These are phyloP conservation scores for Galbula dea DNA, from an alignment of 2,113 vertebrate genomes.

Conservation along the genomic window DNA sequence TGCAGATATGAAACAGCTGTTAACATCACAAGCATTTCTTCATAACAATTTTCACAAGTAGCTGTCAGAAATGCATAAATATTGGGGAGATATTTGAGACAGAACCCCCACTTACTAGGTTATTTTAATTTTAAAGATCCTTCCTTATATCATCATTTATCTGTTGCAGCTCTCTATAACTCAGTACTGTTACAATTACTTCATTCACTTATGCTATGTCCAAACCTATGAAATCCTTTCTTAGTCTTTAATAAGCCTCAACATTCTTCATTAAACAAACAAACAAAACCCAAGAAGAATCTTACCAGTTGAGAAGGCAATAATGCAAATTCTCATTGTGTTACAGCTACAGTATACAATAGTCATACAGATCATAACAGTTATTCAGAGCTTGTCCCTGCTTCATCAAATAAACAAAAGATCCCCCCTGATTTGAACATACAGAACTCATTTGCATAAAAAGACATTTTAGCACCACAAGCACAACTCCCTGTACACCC, in stretches of 20 bases:
- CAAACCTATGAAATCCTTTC: not conserved
- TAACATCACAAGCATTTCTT: not conserved
- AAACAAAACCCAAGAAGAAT: not conserved
- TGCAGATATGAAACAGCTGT: not conserved
- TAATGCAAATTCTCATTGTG: not conserved
- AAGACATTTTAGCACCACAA: not conserved
- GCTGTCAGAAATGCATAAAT: not conserved
- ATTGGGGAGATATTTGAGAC: too few relatives aligned
- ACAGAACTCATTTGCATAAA: not conserved
- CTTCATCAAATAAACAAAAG: not conserved
- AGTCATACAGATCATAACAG: not conserved
- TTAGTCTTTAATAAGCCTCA: not conserved
- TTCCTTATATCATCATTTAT: not conserved
- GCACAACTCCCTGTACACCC: not conserved
- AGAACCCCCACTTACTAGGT: not conserved
- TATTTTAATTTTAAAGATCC: not conserved
- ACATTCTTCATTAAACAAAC: not conserved
- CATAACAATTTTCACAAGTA: not conserved
- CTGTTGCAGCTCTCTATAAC: not conserved
- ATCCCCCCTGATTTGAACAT: not conserved
- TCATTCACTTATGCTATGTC: not conserved
- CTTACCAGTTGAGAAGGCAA: not conserved
- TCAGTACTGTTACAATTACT: not conserved
- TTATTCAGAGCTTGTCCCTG: not conserved
- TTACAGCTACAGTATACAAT: not conserved